Percentiles rank a stretch among this genome's conserved stretches.
Conservation (phyloP, 2,113 vertebrate species). For the Cyrtonyx montezumae region DNA sequence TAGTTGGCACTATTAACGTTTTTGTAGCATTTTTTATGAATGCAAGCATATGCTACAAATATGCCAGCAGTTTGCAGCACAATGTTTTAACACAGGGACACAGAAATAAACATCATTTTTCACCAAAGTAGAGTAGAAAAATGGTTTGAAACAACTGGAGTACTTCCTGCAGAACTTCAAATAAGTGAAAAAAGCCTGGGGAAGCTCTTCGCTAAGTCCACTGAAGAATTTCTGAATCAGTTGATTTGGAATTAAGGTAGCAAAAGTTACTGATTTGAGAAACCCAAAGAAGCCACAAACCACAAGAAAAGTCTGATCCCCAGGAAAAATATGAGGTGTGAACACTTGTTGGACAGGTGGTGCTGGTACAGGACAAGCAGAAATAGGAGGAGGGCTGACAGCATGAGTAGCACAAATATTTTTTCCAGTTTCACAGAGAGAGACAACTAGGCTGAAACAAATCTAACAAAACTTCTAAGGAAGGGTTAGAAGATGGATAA, state of each 20-base stretch:
- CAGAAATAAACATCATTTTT: conserved; percentile 14
- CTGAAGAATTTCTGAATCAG: not conserved
- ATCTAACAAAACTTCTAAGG: not conserved
- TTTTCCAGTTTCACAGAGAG: not conserved
- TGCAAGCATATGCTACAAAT: not conserved
- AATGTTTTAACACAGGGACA: not conserved
- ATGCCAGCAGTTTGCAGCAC: not conserved
- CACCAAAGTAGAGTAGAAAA: not conserved
- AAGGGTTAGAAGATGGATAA: not conserved
- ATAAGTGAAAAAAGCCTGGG: not conserved
- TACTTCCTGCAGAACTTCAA: not conserved
- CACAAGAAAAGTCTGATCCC: not conserved
- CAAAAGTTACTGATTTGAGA: not conserved
- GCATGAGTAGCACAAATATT: not conserved
- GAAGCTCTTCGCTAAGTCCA: not conserved
- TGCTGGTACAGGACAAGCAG: not conserved
- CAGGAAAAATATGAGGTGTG: not conserved
- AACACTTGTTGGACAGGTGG: not conserved
- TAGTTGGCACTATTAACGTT: not conserved
- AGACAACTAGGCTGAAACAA: not conserved
- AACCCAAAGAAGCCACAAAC: not conserved
- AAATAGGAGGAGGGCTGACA: not conserved
- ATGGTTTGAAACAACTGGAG: not conserved
- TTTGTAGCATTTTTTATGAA: conserved; percentile 1
- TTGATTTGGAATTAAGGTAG: not conserved